Evolutionary conservation across 2,113 vertebrate species (phyloP).

Genomic region (Mionectes macconnelli): DNA sequence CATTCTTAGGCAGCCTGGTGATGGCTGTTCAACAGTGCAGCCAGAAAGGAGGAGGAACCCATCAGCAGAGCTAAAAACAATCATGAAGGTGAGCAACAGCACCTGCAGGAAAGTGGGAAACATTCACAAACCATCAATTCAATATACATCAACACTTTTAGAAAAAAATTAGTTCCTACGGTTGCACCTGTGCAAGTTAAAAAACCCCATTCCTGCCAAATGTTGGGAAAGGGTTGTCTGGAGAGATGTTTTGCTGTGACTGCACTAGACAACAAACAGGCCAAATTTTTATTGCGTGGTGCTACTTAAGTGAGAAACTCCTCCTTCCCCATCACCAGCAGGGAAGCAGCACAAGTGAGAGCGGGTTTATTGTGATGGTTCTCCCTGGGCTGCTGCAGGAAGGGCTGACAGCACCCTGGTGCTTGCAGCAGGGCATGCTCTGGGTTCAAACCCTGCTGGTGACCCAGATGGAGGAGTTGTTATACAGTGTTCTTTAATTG

Average conservation of each 20-base stretch:
- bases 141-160: neutral
- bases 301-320: neutral
- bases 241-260: neutral
- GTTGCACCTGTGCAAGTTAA: neutral
- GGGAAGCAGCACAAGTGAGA: neutral
- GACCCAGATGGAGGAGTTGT: constrained; percentile 63
- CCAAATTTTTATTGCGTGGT: neutral
- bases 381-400: neutral
- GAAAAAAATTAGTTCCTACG: neutral
- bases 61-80: neutral
- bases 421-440: neutral
- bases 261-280: neutral
- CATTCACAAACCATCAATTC: neutral
- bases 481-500: constrained; percentile 37
- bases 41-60: neutral
- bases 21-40: neutral
- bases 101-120: constrained; percentile 11
- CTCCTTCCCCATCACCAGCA: neutral
- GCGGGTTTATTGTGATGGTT: neutral
- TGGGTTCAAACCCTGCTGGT: constrained; percentile 56
- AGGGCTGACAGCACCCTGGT: neutral
- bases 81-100: neutral
- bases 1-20: neutral
- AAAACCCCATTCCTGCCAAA: neutral
- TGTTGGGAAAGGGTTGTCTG: neutral